A percentile compares a stretch with the other conserved stretches of the same genome.
Conservation (phyloP, 2,113 vertebrate genomes). For the Peromyscus californicus region DNA sequence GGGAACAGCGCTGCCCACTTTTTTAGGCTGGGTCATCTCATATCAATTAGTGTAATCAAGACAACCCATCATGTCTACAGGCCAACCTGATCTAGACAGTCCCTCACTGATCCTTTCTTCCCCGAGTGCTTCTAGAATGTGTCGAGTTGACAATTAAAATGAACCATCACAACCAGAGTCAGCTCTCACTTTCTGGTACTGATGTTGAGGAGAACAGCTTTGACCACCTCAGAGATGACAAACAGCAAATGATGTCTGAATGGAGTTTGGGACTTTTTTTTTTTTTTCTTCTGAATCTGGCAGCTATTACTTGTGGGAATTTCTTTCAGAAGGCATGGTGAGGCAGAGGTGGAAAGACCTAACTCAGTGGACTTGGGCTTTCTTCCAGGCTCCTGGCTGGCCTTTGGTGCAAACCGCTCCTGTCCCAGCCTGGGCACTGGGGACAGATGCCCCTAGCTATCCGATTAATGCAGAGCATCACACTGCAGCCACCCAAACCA, state of each 20-base stretch:
- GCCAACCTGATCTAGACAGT: not conserved
- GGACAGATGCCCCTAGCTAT: not conserved
- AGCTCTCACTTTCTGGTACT: not conserved
- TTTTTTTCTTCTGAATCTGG: not conserved
- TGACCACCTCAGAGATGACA: not conserved
- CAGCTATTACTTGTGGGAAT: slow-evolving; percentile 53
- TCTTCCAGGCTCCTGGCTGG: slow-evolving; percentile 4
- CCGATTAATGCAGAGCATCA: not conserved
- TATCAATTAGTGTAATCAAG: not conserved
- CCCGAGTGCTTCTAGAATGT: not conserved
- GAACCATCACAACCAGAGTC: not conserved
- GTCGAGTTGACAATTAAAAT: not conserved
- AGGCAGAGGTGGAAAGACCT: slow-evolving; percentile 41
- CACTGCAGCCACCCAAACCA: not conserved
- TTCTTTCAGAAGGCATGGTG: slow-evolving; percentile 56
- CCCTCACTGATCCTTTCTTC: not conserved
- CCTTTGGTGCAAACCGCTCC: not conserved
- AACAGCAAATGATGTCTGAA: not conserved
- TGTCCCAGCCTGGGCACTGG: not conserved
- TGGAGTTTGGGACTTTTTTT: not conserved
- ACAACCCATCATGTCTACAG: not conserved
- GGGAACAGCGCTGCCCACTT: not conserved
- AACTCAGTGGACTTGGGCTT: slow-evolving; percentile 34
- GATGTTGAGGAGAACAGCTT: not conserved
- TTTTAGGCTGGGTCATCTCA: not conserved